A percentile compares a stretch with the other conserved stretches of the same genome.
phyloP scores from a whole-genome alignment of 2,797 vertebrate genomes.

The Pangasius krempfi region DNA sequence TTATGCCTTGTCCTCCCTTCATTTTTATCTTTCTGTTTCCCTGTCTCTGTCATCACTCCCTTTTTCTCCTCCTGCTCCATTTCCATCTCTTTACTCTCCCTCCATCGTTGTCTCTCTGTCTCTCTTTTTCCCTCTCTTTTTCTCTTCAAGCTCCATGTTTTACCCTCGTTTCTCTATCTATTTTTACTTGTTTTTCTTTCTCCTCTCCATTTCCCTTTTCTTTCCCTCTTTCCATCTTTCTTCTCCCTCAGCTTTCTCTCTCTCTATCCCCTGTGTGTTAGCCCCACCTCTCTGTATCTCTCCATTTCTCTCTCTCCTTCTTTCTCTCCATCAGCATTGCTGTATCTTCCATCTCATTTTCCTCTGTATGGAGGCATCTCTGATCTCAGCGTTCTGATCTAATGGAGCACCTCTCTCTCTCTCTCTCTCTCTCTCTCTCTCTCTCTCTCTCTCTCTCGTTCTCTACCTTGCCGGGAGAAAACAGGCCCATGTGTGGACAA shows the following conservation, averaged over 20 bases:
- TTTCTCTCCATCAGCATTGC: not conserved
- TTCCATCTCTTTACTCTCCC: not conserved
- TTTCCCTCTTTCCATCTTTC: not conserved
- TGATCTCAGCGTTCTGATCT: not conserved
- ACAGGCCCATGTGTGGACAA: slow-evolving; percentile 33
- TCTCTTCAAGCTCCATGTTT: not conserved
- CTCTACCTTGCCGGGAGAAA: slow-evolving; percentile 3
- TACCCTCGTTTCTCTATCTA: not conserved
- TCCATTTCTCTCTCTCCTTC: not conserved
- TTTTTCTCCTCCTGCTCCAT: not conserved
- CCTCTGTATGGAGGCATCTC: not conserved
- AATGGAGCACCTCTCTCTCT: not conserved
- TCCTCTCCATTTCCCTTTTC: not conserved
- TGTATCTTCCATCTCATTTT: not conserved
- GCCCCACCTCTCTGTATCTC: not conserved
- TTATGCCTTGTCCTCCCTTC: not conserved
- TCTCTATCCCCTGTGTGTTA: not conserved
- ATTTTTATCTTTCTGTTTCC: not conserved
- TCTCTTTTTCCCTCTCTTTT: not conserved
- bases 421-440: not conserved
- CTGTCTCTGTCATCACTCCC: not conserved
- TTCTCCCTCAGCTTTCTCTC: not conserved
- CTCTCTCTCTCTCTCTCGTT: not conserved
- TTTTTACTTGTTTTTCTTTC: not conserved
- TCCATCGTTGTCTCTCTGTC: not conserved